phyloP scores from a whole-genome alignment of 2,888 invertebrate genomes.

The Cheilosia vulpina region DNA sequence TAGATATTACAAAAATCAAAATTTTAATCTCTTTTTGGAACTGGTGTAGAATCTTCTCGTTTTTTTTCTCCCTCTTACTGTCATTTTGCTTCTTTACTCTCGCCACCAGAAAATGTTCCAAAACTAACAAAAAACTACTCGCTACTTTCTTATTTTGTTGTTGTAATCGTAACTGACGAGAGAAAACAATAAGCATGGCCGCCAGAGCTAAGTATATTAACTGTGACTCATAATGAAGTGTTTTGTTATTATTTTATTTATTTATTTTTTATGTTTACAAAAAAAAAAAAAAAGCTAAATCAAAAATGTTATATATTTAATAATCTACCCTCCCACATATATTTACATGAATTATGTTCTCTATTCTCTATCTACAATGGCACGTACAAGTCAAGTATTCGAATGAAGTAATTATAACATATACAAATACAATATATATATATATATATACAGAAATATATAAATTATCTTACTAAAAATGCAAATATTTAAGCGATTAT shows the following conservation, averaged over 20 bases:
- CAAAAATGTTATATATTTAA: constrained; percentile 64
- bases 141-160: constrained; percentile 44
- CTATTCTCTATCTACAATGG: constrained; percentile 21
- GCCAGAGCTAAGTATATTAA: constrained; percentile 72
- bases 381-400: constrained; percentile 54
- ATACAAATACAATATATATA: constrained; percentile 45
- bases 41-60: constrained; percentile 43
- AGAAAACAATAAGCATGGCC: constrained; percentile 41
- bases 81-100: neutral
- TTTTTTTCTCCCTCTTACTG: neutral
- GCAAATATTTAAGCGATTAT: constrained; percentile 34
- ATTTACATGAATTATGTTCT: constrained; percentile 58
- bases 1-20: constrained; percentile 68
- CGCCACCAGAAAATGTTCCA: constrained; percentile 24
- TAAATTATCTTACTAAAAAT: constrained; percentile 62
- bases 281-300: constrained; percentile 22
- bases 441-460: constrained; percentile 54
- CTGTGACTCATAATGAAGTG: constrained; percentile 74
- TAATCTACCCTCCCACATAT: constrained; percentile 33
- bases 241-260: constrained; percentile 74
- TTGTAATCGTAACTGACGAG: constrained; percentile 35
- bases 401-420: constrained; percentile 73
- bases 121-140: neutral
- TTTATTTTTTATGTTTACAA: constrained; percentile 70
- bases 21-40: constrained; percentile 41